A percentile compares a stretch with the other conserved stretches of the same genome.
These are phyloP conservation scores for Celastrina argiolus DNA, from an alignment of 2,888 invertebrate species.

Conservation along the genomic window DNA sequence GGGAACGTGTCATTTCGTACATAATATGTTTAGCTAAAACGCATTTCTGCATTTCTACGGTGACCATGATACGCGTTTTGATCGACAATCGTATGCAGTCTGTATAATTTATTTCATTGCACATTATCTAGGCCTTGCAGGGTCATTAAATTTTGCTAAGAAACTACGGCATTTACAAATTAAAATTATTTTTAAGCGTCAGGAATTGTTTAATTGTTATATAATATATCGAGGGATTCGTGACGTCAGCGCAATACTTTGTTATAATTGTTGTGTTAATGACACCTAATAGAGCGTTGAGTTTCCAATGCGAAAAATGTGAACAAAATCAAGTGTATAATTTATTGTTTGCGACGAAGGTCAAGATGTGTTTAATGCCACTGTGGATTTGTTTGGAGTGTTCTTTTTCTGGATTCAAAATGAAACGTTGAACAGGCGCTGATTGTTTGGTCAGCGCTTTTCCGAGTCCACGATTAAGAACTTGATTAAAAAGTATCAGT, in stretches of 20 bases:
- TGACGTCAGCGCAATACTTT: not conserved
- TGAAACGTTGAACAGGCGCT: not conserved
- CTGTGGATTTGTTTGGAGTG: not conserved
- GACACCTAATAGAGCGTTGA: constrained; percentile 6
- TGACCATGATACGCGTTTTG: too few species aligned
- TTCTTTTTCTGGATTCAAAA: not conserved
- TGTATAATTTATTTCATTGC: too few species aligned
- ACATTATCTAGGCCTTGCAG: too few species aligned
- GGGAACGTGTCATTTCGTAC: too few species aligned
- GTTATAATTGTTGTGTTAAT: constrained; percentile 7
- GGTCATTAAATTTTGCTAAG: not conserved
- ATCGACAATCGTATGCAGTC: too few species aligned
- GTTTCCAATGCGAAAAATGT: constrained; percentile 12
- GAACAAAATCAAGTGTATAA: constrained; percentile 13
- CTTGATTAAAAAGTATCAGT: too few species aligned
- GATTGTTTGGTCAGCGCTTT: not conserved
- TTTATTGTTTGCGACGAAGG: constrained; percentile 7
- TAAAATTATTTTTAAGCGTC: too few species aligned
- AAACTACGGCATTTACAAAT: not conserved
- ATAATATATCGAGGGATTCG: not conserved
- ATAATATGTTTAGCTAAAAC: too few species aligned
- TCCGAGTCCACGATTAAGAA: not conserved
- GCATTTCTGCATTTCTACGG: too few species aligned
- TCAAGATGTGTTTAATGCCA: constrained; percentile 7
- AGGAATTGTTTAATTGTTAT: not conserved